Evolutionary conservation across 2,797 vertebrate genomes (phyloP).

Genomic region (Galago senegalensis): DNA sequence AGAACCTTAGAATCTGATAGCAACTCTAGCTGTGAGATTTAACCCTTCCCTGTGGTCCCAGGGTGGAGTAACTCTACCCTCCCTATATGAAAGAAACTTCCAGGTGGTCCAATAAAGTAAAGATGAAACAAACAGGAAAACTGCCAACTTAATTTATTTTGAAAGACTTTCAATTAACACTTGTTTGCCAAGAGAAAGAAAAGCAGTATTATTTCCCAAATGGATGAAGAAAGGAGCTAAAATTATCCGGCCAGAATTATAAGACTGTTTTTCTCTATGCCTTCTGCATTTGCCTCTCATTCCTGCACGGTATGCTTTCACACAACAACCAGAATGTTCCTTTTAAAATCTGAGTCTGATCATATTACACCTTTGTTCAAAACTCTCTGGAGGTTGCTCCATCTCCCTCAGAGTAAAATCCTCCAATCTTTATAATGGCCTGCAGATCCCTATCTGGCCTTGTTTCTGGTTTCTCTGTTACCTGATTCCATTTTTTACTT

Average conservation of each 20-base stretch:
- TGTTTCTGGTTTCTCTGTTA: background rate
- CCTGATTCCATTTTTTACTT: background rate
- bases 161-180: background rate
- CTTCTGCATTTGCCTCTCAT: background rate
- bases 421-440: background rate
- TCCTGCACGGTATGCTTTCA: background rate
- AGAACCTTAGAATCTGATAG: background rate
- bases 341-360: constrained; percentile 5
- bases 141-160: background rate
- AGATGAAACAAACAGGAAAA: constrained; percentile 36
- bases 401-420: background rate
- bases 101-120: background rate
- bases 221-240: background rate
- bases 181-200: background rate
- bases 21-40: background rate
- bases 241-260: background rate
- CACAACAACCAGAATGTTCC: background rate
- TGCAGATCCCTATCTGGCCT: background rate
- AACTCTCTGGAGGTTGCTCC: background rate
- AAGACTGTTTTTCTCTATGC: background rate
- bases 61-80: background rate
- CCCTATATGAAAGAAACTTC: background rate
- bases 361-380: background rate
- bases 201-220: background rate
- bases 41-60: background rate